phyloP scores from a whole-genome alignment of 2,888 invertebrate species.

The Drosophila limbata region DNA sequence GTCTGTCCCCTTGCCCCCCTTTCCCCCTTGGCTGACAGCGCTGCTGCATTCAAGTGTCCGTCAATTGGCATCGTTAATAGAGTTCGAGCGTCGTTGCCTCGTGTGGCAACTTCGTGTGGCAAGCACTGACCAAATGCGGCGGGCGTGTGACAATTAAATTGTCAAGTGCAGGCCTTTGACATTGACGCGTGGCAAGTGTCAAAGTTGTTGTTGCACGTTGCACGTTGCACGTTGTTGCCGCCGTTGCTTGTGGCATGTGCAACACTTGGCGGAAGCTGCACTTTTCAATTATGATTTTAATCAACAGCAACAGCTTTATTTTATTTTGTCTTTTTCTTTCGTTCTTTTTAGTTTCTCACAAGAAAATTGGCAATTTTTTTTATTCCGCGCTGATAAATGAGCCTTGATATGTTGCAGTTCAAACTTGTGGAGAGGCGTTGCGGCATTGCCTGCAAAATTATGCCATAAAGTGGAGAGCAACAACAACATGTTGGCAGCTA shows the following conservation, averaged over 20 bases:
- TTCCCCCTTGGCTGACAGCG: constrained; percentile 56
- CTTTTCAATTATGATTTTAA: constrained; percentile 77
- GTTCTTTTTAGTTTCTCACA: constrained; percentile 49
- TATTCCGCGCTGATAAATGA: constrained; percentile 65
- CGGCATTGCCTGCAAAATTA: constrained; percentile 46
- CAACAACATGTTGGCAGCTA: neutral
- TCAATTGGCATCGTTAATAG: constrained; percentile 80
- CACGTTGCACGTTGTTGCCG: constrained; percentile 15
- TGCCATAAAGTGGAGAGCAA: constrained; percentile 36
- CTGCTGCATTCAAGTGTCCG: constrained; percentile 77
- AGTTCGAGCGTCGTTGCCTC: constrained; percentile 57
- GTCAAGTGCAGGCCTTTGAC: constrained; percentile 71
- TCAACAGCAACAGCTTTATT: constrained; percentile 53
- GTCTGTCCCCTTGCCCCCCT: constrained; percentile 3
- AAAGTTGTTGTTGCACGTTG: constrained; percentile 20
- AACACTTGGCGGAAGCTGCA: constrained; percentile 36
- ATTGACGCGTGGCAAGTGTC: constrained; percentile 78
- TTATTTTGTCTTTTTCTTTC: constrained; percentile 18
- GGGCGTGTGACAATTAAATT: constrained; percentile 84
- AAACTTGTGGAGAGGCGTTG: constrained; percentile 50
- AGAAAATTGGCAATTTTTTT: constrained; percentile 58
- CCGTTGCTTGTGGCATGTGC: constrained; percentile 19
- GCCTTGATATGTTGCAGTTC: constrained; percentile 55
- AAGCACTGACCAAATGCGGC: constrained; percentile 72
- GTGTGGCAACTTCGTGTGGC: constrained; percentile 14